phyloP scores from a whole-genome alignment of 1,140 invertebrate genomes.

The Reticulitermes speratus region DNA sequence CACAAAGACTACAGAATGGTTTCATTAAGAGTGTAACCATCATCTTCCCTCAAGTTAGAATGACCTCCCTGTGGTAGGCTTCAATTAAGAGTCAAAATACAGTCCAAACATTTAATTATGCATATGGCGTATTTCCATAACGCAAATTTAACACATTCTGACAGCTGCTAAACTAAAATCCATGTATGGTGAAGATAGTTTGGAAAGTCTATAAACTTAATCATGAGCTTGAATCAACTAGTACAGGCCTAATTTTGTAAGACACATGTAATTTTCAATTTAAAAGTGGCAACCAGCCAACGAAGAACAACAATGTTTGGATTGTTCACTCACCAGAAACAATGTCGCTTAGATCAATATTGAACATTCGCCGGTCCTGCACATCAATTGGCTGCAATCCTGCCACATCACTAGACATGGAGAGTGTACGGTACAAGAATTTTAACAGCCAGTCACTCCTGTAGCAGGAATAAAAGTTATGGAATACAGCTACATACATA shows the following conservation, averaged over 20 bases:
- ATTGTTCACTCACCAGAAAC: slow-evolving; percentile 47
- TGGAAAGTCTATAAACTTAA: neutral
- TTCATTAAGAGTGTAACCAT: too few species aligned
- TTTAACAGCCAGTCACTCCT: slow-evolving; percentile 67
- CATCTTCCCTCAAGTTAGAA: neutral
- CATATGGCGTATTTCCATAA: too few species aligned
- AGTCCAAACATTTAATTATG: too few species aligned
- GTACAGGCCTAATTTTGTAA: too few species aligned
- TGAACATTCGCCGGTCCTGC: slow-evolving; percentile 56
- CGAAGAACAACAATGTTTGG: too few species aligned
- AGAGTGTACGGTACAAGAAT: slow-evolving; percentile 65
- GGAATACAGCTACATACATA: slow-evolving; percentile 25
- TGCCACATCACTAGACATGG: slow-evolving; percentile 58
- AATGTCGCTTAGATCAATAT: slow-evolving; percentile 62
- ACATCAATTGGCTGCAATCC: slow-evolving; percentile 60
- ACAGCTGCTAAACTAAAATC: too few species aligned
- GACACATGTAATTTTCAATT: too few species aligned
- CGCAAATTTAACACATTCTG: too few species aligned
- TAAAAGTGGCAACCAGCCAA: too few species aligned
- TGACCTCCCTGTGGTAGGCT: neutral
- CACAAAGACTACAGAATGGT: too few species aligned
- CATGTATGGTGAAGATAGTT: neutral
- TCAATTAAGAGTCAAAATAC: neutral
- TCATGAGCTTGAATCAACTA: too few species aligned
- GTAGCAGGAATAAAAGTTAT: slow-evolving; percentile 36